Evolutionary conservation across 2,797 vertebrate species (phyloP), one percentile per base, ranked within the genome.

Genomic region (Caiman crocodilus): DNA sequence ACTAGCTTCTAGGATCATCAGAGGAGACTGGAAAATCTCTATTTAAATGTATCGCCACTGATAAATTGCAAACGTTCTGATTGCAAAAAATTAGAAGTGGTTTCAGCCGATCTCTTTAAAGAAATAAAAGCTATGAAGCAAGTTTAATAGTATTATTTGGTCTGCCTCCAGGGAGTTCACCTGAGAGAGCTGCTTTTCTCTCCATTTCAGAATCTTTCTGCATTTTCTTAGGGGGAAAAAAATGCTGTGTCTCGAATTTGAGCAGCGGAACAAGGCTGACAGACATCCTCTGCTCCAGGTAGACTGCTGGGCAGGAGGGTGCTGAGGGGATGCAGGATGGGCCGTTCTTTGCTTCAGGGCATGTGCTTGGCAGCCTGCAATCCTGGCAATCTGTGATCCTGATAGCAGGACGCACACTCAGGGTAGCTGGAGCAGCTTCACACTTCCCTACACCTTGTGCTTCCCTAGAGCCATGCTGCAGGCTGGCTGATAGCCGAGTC

Each of bases 111-210:
- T 87, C 92, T 77, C 71, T 57, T 89, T 15, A 83, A 97, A 83
- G 3, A 65, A 94, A 30, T 10, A 6, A 12, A 28, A 84, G 28
- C 76, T 85, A 30, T 5, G 81, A 57, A 58, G 35, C 42, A 2
- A 2, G 60, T 87, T 95, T 32, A 58, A 57, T 63, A 91, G 79
- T 84, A 28, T 67, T 75, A 60, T 77, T 64, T 3, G 3, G 42
- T 50, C 74, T 90, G 87, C 95, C 81, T 95, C 91, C 91, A 85
- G 82, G 89, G 87, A 84, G 87, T 92, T 88, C 87, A 87, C 65
- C 84, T 85, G 89, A 82, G 77, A 82, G 42, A 87, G 60, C 50
- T 60, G 6, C 84, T 71, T 64, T 85, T 76, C 20, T 78, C 8
- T 25, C 42, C 42, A 50, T 50, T 85, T 80, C 79, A 69, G 79